Base-by-base conservation (phyloP, 2,113 vertebrate genomes). In the Nanorana parkeri region DNA sequence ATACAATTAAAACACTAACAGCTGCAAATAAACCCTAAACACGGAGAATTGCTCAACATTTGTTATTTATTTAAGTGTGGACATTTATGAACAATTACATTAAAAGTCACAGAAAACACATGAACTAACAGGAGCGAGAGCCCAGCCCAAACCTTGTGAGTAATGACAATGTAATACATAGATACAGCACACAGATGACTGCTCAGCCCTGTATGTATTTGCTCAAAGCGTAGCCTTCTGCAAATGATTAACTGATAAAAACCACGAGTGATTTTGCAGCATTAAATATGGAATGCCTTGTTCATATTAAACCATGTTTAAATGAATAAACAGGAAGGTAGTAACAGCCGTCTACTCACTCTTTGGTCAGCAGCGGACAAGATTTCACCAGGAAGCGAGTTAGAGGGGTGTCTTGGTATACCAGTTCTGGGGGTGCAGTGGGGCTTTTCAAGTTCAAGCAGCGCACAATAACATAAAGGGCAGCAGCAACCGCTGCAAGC, bases 371-470 rank as follows among this genome's bases (percentile, higher is more conserved):
- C 81, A 96, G 93, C 13, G 96, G 92, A 86, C 97, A 99, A 84
- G 96, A 98, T 87, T 99, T 99, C 73, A 99, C 91, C 0, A 99
- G 92, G 83, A 98, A 99, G 55, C 90, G 94, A 10, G 94, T 95
- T 80, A 99, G 92, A 19, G 95, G 88, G 0, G 97, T 96, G 87
- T 99, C 96, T 90, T 97, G 98, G 92, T 93, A 98, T 54, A 94
- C 90, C 86, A 99, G 94, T 16, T 98, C 95, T 0, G 98, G 97
- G 0, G 97, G 88, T 0, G 95, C 97, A 0, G 98, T 99, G 3
- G 98, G 96, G 84, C 96, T 99, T 92, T 99, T 99, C 17, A 99
- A 92, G 86, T 99, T 99, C 87, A 99, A 85, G 87, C 96, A 98
- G 60, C 98, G 96, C 28, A 99, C 98, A 0, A 99, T 93, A 84